A percentile compares a stretch with the other conserved stretches of the same genome.
Evolutionary conservation across 2,113 vertebrate species (phyloP).

Genomic region (Bungarus multicinctus): DNA sequence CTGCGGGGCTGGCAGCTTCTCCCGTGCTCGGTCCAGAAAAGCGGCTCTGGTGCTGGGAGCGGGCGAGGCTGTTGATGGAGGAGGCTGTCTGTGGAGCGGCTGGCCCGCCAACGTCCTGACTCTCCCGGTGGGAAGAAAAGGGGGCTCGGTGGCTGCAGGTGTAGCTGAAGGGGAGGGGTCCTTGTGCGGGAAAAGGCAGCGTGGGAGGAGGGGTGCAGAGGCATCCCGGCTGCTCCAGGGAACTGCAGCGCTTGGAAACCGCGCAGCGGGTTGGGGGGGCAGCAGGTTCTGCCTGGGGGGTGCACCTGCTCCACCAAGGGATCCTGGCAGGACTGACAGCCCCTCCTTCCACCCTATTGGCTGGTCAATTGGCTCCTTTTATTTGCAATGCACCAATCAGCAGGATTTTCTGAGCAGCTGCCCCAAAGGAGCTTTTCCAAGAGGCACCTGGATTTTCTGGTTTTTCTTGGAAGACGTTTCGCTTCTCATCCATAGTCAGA

Average conservation of each 20-base stretch:
- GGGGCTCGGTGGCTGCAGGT: not conserved
- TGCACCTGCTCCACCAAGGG: not conserved
- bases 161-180: not conserved
- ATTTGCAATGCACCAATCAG: not conserved
- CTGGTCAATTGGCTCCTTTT: not conserved
- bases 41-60: not conserved
- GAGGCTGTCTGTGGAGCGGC: not conserved
- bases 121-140: not conserved
- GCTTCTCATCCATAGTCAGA: too few species aligned
- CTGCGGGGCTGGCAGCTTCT: not conserved
- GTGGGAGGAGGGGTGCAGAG: not conserved
- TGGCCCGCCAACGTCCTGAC: not conserved
- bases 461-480: too few species aligned
- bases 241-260: not conserved
- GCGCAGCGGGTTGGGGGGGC: not conserved
- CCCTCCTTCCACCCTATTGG: not conserved
- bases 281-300: not conserved
- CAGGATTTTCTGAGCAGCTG: not conserved
- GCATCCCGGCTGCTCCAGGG: not conserved
- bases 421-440: too few species aligned
- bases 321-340: not conserved
- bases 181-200: not conserved
- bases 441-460: too few species aligned
- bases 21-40: not conserved
- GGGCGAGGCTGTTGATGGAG: not conserved